Evolutionary conservation across 2,113 vertebrate genomes (phyloP).

Genomic region (Ovis canadensis): DNA sequence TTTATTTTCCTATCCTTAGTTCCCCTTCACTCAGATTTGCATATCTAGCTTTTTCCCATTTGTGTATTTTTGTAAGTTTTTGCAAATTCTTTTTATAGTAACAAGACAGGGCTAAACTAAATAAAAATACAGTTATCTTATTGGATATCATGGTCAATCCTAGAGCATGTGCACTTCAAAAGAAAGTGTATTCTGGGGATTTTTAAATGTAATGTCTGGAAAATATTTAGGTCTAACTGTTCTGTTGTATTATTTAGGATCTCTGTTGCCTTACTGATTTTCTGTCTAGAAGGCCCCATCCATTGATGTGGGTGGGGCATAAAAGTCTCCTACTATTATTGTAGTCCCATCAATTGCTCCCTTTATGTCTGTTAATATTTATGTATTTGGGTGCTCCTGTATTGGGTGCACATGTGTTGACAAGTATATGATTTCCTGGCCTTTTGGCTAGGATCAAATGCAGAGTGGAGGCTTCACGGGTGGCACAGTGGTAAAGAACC

Average conservation of each 20-base stretch:
- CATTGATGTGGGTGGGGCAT: background rate
- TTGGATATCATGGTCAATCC: background rate
- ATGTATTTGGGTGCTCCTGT: background rate
- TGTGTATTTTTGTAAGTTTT: constrained; percentile 27
- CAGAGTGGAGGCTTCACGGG: background rate
- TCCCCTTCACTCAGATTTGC: background rate
- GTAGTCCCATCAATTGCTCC: background rate
- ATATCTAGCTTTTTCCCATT: background rate
- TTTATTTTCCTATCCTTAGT: constrained; percentile 41
- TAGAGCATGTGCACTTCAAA: background rate
- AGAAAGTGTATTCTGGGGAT: background rate
- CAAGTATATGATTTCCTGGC: background rate
- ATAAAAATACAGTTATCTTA: background rate
- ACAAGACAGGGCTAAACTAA: background rate
- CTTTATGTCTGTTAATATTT: background rate
- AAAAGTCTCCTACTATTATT: background rate
- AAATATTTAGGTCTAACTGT: background rate
- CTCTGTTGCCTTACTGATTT: background rate
- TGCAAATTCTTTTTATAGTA: background rate
- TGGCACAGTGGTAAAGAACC: background rate
- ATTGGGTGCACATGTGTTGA: background rate
- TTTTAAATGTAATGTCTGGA: background rate
- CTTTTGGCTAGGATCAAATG: background rate
- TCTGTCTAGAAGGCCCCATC: background rate
- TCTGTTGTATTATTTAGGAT: background rate